Percentiles rank a stretch among this genome's conserved stretches.
Conservation (phyloP, 2,113 vertebrate genomes). For the Egretta garzetta region DNA sequence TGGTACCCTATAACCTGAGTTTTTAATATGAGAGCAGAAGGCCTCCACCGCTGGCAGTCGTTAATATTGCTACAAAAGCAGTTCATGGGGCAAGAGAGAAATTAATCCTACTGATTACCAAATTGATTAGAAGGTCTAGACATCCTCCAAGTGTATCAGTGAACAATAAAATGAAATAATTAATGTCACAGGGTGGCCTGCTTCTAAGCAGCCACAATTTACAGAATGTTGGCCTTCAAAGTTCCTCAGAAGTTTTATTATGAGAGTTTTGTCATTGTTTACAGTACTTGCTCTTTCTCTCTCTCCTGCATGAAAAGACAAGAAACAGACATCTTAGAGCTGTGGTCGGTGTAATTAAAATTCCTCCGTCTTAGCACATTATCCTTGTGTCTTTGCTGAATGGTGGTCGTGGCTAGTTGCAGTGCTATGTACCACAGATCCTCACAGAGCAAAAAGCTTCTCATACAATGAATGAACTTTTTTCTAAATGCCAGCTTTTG, state of each 20-base stretch:
- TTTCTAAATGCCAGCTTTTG: not conserved
- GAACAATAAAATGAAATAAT: slow-evolving; percentile 63
- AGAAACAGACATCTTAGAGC: not conserved
- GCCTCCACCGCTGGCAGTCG: not conserved
- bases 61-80: slow-evolving; percentile 56
- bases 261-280: not conserved
- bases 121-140: slow-evolving; percentile 50
- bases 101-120: slow-evolving; percentile 51
- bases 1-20: not conserved
- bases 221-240: not conserved
- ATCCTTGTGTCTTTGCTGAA: not conserved
- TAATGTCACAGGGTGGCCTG: slow-evolving; percentile 18
- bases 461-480: not conserved
- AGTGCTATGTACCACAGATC: not conserved
- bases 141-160: not conserved
- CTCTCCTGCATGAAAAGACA: not conserved
- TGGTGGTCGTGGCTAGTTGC: rapidly evolving
- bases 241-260: not conserved
- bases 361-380: not conserved
- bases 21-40: slow-evolving; percentile 7
- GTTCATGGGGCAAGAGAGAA: slow-evolving; percentile 16
- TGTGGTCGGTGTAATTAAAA: not conserved
- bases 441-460: not conserved
- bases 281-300: not conserved
- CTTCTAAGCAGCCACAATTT: slow-evolving; percentile 28